Evolutionary conservation across 2,888 invertebrate species (phyloP).

Genomic region (Scaptodrosophila latifasciaeformis): DNA sequence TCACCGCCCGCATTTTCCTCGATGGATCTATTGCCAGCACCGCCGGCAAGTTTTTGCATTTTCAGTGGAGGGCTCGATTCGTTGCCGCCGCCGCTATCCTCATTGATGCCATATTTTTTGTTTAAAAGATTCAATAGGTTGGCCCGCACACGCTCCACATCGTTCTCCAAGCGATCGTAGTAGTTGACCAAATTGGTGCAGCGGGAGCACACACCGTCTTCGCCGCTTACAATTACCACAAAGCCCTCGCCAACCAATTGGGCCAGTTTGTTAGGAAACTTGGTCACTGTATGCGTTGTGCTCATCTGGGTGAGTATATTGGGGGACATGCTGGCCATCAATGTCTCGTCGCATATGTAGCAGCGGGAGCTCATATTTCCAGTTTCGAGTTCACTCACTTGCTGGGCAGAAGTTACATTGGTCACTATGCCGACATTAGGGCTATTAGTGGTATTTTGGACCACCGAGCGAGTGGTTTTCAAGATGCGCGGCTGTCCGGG

Average conservation of each 20-base stretch:
- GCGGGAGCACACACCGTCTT: constrained; percentile 75
- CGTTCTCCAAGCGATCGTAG: constrained; percentile 76
- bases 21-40: constrained; percentile 50
- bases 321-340: constrained; percentile 64
- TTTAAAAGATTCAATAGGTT: constrained; percentile 73
- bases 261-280: constrained; percentile 76
- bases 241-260: constrained; percentile 76
- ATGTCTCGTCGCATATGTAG: constrained; percentile 75
- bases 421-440: constrained; percentile 62
- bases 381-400: constrained; percentile 43
- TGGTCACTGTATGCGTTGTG: constrained; percentile 75
- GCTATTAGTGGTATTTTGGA: constrained; percentile 24
- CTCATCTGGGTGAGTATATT: constrained; percentile 71
- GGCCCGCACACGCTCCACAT: constrained; percentile 74
- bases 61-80: constrained; percentile 70
- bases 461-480: constrained; percentile 55
- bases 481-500: constrained; percentile 74
- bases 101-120: constrained; percentile 74
- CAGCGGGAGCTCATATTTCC: constrained; percentile 61
- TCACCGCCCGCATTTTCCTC: constrained; percentile 53
- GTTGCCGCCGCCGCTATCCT: constrained; percentile 58
- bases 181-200: constrained; percentile 76
- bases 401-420: constrained; percentile 41
- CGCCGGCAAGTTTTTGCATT: constrained; percentile 72
- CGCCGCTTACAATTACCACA: constrained; percentile 75